Evolutionary conservation across 2,113 vertebrate genomes (phyloP), one percentile per base, ranked within the genome.

Genomic region (Rhinolophus sinicus): DNA sequence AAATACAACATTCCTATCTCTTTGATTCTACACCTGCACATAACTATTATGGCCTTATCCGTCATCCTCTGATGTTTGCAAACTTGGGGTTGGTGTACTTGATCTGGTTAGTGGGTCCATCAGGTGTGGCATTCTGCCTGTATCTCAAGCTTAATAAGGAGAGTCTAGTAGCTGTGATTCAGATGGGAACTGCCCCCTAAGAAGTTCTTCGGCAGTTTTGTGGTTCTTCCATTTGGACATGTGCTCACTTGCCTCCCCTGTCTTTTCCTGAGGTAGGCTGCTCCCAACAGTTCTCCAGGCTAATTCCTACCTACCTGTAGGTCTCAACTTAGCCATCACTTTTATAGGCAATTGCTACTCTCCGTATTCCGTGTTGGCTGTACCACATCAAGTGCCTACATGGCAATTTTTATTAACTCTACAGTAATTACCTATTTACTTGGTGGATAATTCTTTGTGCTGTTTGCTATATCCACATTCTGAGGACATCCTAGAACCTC

Each of bases 31-130:
- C 30, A 47, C 47, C 47, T 92, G 44, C 44, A 50, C 3, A 7
- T 88, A 72, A 47, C 75, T 83, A 11, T 65, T 69, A 22, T 4
- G 4, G 52, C 15, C 22, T 64, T 9, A 2, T 44, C 35, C 44
- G 5, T 76, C 47, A 40, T 69, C 50, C 69, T 91, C 67, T 82
- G 76, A 81, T 82, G 40, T 78, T 95, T 90, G 38, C 21, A 87
- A 44, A 81, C 65, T 72, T 88, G 13, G 33, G 22, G 24, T 44
- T 67, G 44, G 5, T 80, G 5, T 28, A 47, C 67, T 88, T 88
- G 64, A 76, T 90, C 54, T 94, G 50, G 65, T 60, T 91, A 96
- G 26, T 89, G 86, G 44, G 44, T 35, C 54, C 60, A 44, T 93
- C 64, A 38, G 28, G 24, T 76, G 7, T 77, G 35, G 67, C 54